phyloP scores from a whole-genome alignment of 2,797 vertebrate genomes.

The Botia kubotai region DNA sequence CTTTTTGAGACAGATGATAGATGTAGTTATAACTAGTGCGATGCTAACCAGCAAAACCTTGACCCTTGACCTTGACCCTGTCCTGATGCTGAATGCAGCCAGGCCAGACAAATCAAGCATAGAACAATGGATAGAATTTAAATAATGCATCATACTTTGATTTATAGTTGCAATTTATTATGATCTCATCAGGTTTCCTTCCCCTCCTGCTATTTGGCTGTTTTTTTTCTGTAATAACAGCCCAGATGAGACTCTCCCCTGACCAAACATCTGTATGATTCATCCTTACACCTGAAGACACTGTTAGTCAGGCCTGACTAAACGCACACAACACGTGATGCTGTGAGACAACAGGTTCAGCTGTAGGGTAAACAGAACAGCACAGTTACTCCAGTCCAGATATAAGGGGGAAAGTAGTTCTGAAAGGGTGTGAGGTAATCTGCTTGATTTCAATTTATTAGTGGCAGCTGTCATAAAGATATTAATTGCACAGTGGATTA shows the following conservation, averaged over 20 bases:
- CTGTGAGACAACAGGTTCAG: no score
- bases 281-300: constrained; percentile 7
- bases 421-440: constrained; percentile 18
- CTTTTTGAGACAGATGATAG: no score
- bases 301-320: not conserved
- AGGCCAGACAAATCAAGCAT: not conserved
- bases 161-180: not conserved
- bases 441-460: constrained; percentile 45
- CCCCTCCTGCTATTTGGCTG: no score
- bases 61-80: no score
- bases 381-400: not conserved
- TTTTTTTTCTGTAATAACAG: not conserved
- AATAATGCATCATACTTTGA: constrained; percentile 1
- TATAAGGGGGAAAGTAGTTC: constrained; percentile 8
- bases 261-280: constrained; percentile 8
- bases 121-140: not conserved
- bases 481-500: constrained; percentile 34
- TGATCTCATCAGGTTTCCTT: no score
- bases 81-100: not conserved
- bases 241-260: not conserved
- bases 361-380: not conserved
- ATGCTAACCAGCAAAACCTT: not conserved
- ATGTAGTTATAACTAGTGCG: no score
- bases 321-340: no score
- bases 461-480: constrained; percentile 31